Evolutionary conservation across 2,888 invertebrate species (phyloP), one percentile per base, ranked within the genome.

Genomic region (Bhutanitis thaidina): DNA sequence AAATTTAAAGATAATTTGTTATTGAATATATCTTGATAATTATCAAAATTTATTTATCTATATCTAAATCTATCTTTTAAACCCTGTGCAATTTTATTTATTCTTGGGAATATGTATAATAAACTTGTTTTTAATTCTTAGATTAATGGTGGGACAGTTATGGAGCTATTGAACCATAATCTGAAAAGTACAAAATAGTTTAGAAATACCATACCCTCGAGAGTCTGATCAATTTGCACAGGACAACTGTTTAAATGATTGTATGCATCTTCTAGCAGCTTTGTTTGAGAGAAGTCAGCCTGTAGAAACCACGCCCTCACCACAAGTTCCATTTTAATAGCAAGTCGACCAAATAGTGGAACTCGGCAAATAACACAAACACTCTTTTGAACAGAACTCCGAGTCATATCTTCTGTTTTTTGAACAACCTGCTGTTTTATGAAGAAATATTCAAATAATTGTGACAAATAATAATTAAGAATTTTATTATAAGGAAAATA

Each of bases 301-400:
- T 98, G 97, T 51, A 98, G 94, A 80, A 99, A 99, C 89, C 98
- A 99, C 0, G 98, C 98, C 74, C 97, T 94, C 0, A 99, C 99
- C 54, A 99, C 98, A 7, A 99, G 90, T 57, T 97, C 95, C 90
- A 99, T 93, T 89, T 99, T 99, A 58, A 97, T 95, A 74, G 98
- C 97, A 53, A 98, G 94, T 50, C 97, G 94, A 0, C 99, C 99
- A 89, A 96, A 99, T 9, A 99, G 90, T 3, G 99, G 99, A 58
- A 95, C 90, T 52, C 93, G 93, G 67, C 97, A 97, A 51, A 99
- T 90, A 13, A 99, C 97, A 89, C 98, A 98, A 0, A 99, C 98
- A 69, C 98, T 97, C 80, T 99, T 99, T 87, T 99, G 99, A 12
- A 99, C 98, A 3, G 98, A 97, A 68, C 97, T 97, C 62, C 99